Conservation (phyloP, 2,888 invertebrate genomes). For the Lasioglossum leucozonium region DNA sequence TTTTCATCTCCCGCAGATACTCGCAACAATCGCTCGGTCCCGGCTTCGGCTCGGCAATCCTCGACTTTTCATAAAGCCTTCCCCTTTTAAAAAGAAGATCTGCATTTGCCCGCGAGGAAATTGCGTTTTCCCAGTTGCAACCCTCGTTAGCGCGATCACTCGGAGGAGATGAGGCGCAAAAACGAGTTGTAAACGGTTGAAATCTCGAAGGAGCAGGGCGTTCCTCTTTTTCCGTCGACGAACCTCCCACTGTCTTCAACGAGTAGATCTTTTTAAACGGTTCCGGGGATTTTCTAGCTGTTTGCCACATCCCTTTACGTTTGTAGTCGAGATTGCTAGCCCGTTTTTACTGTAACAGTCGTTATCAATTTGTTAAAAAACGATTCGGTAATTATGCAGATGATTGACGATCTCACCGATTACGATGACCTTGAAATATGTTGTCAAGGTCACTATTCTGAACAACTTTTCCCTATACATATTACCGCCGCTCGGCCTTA, state of each 20-base stretch:
- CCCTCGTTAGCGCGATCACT: slow-evolving; percentile 7
- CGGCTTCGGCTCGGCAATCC: not conserved
- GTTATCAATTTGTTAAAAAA: too few species aligned
- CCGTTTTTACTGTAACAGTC: not conserved
- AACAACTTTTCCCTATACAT: too few species aligned
- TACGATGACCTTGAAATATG: too few species aligned
- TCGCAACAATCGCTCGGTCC: not conserved
- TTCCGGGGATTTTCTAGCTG: not conserved
- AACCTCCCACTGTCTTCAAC: not conserved
- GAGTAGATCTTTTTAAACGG: not conserved
- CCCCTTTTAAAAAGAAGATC: not conserved
- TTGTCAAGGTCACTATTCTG: too few species aligned
- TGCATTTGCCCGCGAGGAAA: not conserved
- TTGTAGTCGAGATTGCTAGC: not conserved
- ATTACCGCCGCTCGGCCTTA: too few species aligned
- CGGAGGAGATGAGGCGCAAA: not conserved
- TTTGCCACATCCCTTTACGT: not conserved
- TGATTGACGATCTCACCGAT: too few species aligned
- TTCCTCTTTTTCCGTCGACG: not conserved
- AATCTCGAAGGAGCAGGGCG: not conserved
- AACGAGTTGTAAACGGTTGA: not conserved
- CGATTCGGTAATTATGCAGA: too few species aligned
- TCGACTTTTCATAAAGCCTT: not conserved
- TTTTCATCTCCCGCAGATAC: not conserved
- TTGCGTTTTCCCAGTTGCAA: slow-evolving; percentile 11